Evolutionary conservation across 2,113 vertebrate species (phyloP), one percentile per base, ranked within the genome.

Genomic region (Cephalopholis sonnerati): DNA sequence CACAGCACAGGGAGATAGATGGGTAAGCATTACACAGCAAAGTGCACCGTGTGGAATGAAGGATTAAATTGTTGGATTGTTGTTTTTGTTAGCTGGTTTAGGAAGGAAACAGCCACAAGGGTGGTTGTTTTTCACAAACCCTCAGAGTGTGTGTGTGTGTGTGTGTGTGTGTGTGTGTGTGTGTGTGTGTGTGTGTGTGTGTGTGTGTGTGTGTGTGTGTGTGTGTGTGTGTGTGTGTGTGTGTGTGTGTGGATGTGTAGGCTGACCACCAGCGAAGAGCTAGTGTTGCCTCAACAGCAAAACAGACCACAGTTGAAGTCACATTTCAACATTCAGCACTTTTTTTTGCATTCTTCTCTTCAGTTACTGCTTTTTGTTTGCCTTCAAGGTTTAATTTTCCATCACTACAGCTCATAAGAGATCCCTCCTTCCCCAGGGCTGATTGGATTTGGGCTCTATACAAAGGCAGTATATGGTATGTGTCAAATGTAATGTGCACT

Each of bases 401-500:
- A 51, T 62, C 44, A n/a, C 0, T 16, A n/a, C 71, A 50, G 54
- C 39, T 58, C 12, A 44, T 5, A 12, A 22, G 25, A 53, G 25
- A 53, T 36, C 11, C 15, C 4, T 74, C 25, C 16, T 44, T n/a
- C 25, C 20, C 7, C 57, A 3, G 58, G 3, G 18, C 5, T 16
- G n/a, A 48, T 2, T 15, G 3, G 24, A 46, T 22, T 13, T 9
- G 12, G 24, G 32, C 32, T 76, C 29, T 1, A 15, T 11, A 44
- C 24, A 11, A 11, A 12, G 24, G 25, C 50, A 29, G 36, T 17
- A 12, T 8, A 32, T 58, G 64, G 8, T 58, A 50, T 48, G 54
- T 57, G 75, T 59, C 15, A 20, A 59, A 70, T 46, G 59, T 24
- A 46, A 62, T 79, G 53, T 61, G 12, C 66, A 71, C n/a, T 25